A percentile compares a stretch with the other conserved stretches of the same genome.
Evolutionary conservation across 2,797 vertebrate genomes (phyloP).

Genomic region (Nannoperca obscura): DNA sequence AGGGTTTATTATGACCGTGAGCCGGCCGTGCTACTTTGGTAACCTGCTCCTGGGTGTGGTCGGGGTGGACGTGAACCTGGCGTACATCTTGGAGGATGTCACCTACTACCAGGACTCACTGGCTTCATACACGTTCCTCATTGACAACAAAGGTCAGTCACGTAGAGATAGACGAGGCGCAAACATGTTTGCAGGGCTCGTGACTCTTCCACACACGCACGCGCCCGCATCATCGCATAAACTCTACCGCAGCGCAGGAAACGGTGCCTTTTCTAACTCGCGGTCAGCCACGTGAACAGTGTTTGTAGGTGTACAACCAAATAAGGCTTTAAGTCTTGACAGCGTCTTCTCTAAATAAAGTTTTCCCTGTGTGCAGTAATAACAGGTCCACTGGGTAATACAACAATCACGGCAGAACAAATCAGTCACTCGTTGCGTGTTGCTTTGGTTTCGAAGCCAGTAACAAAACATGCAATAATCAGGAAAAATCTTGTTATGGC

Average conservation of each 20-base stretch:
- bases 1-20: slow-evolving; percentile 99
- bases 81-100: slow-evolving; percentile 97
- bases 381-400: neutral
- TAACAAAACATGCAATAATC: slow-evolving; percentile 21
- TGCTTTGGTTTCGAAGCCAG: neutral
- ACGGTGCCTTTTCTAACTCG: neutral
- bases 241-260: neutral
- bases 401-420: slow-evolving; percentile 17
- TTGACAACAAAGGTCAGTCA: slow-evolving; percentile 96
- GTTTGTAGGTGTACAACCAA: neutral
- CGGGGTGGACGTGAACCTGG: slow-evolving; percentile 97
- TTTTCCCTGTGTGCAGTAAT: neutral
- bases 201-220: neutral
- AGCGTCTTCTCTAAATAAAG: neutral
- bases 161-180: neutral
- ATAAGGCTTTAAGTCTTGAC: neutral
- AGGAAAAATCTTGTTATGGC: neutral
- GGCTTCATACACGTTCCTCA: slow-evolving; percentile 98
- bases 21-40: slow-evolving; percentile 97
- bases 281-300: neutral
- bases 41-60: slow-evolving; percentile 97
- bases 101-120: slow-evolving; percentile 98
- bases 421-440: slow-evolving; percentile 3
- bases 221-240: neutral
- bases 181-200: neutral